Base-by-base conservation (phyloP, 2,797 vertebrate species). In the Hydrolagus colliei region DNA sequence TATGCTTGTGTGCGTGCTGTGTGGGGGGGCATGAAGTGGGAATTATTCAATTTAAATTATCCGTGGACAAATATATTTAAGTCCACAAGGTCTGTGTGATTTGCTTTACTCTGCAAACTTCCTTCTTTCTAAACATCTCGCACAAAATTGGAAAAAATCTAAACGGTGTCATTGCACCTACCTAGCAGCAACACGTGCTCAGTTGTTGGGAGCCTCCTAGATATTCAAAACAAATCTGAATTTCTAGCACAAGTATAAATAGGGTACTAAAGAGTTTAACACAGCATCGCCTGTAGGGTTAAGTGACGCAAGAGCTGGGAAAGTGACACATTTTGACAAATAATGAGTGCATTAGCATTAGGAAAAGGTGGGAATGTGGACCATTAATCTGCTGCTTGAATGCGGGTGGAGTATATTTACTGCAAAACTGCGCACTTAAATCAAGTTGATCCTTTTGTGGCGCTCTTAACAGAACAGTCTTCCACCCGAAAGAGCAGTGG, bases 271-370 rank as follows among this genome's bases (percentile, higher is more conserved):
- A 84, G 65, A 84, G 71, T 68, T 84, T 84, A 84, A 41, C 79
- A 68, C 71, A 20, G 32, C 65, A 13, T 84, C 67, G 79, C 79
- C 79, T 84, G 63, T 35, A 68, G 79, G 79, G 79, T 84, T 84
- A 84, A 71, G 65, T 84, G 79, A 71, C 65, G 71, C 41, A 68
- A 84, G 65, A 16, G 18, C 22, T 84, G 79, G 65, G 65, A 84
- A 84, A 84, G 79, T 84, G 79, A 84, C 79, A 65, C 52, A 84
- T 84, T 84, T 84, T 84, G 79, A 84, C 79, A 84, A 84, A 84
- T 65, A 84, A 84, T 84, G 71, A 68, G 79, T 68, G 79, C 63
- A 84, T 84, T 84, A 84, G 65, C 71, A 63, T 84, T 68, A 71
- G 79, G 63, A 84, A 52, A 84, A 84, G 79, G 79, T 84, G 79